Evolutionary conservation across 1,140 invertebrate genomes (phyloP).

Genomic region (Rhopalosiphum maidis): DNA sequence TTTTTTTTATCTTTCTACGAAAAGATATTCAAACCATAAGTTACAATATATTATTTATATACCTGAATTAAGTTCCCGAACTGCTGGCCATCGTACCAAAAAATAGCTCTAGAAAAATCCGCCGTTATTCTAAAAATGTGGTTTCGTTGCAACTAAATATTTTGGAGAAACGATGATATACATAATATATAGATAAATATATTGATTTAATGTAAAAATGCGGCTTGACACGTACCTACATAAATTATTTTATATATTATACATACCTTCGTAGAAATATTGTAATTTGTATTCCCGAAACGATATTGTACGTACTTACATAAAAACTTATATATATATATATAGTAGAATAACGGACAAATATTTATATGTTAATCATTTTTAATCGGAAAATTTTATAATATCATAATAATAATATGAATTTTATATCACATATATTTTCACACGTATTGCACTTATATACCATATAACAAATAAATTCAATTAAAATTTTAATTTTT

Average conservation of each 20-base stretch:
- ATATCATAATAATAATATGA: neutral
- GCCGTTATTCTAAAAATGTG: neutral
- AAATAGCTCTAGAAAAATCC: neutral
- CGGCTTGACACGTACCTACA: neutral
- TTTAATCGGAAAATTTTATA: neutral
- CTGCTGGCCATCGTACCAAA: neutral
- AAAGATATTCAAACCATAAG: neutral
- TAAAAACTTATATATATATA: neutral
- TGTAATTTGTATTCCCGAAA: neutral
- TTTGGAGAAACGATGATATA: neutral
- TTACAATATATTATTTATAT: neutral
- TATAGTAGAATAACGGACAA: neutral
- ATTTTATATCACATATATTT: too few species aligned
- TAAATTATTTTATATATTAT: neutral
- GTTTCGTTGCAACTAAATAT: neutral
- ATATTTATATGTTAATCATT: neutral
- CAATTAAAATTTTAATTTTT: neutral
- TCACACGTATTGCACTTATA: neutral
- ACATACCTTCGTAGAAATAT: neutral
- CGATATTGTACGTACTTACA: neutral
- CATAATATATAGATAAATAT: constrained; percentile 18
- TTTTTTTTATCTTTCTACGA: neutral
- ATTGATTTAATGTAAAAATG: neutral
- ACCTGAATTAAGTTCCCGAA: neutral
- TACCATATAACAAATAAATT: neutral